Base-by-base conservation (phyloP, 2,888 invertebrate species). In the Lochmaea crataegi region DNA sequence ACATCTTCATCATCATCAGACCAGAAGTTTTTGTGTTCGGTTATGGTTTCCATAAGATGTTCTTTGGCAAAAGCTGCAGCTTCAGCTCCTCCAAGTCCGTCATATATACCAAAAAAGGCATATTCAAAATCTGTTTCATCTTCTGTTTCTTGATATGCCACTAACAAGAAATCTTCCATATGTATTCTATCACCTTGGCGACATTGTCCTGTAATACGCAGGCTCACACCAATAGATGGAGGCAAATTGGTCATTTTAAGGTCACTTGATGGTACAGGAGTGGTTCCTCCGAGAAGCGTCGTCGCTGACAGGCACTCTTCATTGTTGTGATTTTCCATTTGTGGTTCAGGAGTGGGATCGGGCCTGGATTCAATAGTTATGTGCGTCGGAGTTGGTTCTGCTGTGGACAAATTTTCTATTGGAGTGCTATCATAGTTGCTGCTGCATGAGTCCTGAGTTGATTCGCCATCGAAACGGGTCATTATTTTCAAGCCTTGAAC, bases 151-250 rank as follows among this genome's bases (percentile, higher is more conserved):
- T 97, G 96, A 89, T 97, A 98, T 82, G 97, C 97, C 80, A 98
- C 96, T 81, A 96, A 94, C 89, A 98, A 96, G 89, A 96, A 96
- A 89, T 99, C 99, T 90, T 99, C 99, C 99, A 99, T 99, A 87
- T 99, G 98, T 88, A 96, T 96, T 85, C 99, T 92, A 83, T 97
- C 97, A 85, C 99, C 99, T 91, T 98, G 97, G 88, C 95, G 95
- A 86, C 96, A 96, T 87, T 97, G 96, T 82, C 96, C 97, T 81
- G 97, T 96, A 79, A 97, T 97, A 82, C 98, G 93, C 84, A 98
- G 91, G 90, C 97, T 97, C 80, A 97, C 94, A 84, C 96, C n/a
- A n/a, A n/a, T n/a, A 81, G 94, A 94, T 81, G 94, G 71, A n/a
- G 83, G 83, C 56, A 78, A 79, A 65, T 76, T 79, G 53, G 74